Evolutionary conservation across 2,888 invertebrate species (phyloP), one percentile per base, ranked within the genome.

Genomic region (Scotopteryx bipunctaria): DNA sequence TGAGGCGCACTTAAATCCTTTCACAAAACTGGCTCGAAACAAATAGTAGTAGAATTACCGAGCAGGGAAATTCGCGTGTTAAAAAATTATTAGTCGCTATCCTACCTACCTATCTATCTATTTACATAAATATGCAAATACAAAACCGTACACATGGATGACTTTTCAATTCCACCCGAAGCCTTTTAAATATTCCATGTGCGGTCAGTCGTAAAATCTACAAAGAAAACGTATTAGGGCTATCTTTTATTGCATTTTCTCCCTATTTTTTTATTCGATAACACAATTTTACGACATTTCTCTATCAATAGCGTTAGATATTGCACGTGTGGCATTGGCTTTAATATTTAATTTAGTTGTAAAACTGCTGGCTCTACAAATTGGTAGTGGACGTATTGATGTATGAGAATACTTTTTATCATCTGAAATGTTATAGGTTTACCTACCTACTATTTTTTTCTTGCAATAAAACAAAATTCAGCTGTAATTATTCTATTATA

Each of bases 161-260:
- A 76, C 78, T 76, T 76, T 85, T 81, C 83, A 81, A 84, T 83
- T 78, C 75, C 69, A 63, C 72, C 75, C 78, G 73, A 71, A 76
- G 73, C 79, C 77, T 83, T 85, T 81, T 88, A 86, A 88, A 89
- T 88, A 87, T 87, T 89, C 85, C 81, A 87, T 85, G 86, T 86
- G 85, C 81, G 86, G 88, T 84, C 88, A 86, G 82, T 74, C 81
- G 80, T 77, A 79, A 88, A 88, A 88, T 86, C 82, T 80, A 89
- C 87, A 88, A 88, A 89, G 88, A 84, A 86, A 86, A 87, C 81
- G 82, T 86, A 87, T 86, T 83, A 85, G 81, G 48, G 57, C 79
- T 76, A 83, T 82, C 81, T 85, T 84, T 88, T 89, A 88, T 89
- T 87, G 83, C 77, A 64, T 83, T 82, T 77, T 76, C 73, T 80